Evolutionary conservation across 2,797 vertebrate genomes (phyloP), one percentile per base, ranked within the genome.

Genomic region (Notoglanidium macrostoma): DNA sequence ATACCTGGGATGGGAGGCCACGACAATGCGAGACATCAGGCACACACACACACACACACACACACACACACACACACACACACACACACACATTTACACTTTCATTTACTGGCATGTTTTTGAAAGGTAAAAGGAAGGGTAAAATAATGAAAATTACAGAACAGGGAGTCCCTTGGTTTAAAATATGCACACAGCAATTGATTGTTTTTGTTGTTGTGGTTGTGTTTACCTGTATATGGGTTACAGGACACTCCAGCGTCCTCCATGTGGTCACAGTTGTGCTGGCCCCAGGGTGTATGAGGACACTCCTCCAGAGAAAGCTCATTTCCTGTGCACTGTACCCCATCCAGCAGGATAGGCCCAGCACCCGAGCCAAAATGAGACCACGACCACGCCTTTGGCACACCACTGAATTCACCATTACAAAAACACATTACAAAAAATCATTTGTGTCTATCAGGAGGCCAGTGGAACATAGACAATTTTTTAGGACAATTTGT

Each of bases 181-280:
- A 57, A 14, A 46, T 26, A 61, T 14, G 44, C 5, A 44, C 21
- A 29, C 26, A 17, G n/a, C 51, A 9, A 2, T 55, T 78, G 21
- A 55, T 77, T 54, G 12, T 21, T 78, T 44, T 15, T 85, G 68
- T n/a, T 55, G 68, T n/a, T 35, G 81, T n/a, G 63, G 9, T 14
- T 32, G 61, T 40, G 82, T 89, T 92, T 88, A 95, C 95, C 95
- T 92, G 93, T 94, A 90, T 94, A 92, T 1, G 95, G 95, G 91
- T 95, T 95, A 89, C 98, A 98, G 84, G 95, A 94, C 35, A 96
- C 96, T 0, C 96, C 93, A 0, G 97, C 97, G 0, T 97, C 98
- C 88, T 98, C 96, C 29, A 95, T 94, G 92, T 98, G 97, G 91
- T 97, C 95, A 85, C 97, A 98, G 92, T 95, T 97, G 91, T 98